Evolutionary conservation across 1,140 invertebrate species (phyloP).

Genomic region (Lucilia cuprina): DNA sequence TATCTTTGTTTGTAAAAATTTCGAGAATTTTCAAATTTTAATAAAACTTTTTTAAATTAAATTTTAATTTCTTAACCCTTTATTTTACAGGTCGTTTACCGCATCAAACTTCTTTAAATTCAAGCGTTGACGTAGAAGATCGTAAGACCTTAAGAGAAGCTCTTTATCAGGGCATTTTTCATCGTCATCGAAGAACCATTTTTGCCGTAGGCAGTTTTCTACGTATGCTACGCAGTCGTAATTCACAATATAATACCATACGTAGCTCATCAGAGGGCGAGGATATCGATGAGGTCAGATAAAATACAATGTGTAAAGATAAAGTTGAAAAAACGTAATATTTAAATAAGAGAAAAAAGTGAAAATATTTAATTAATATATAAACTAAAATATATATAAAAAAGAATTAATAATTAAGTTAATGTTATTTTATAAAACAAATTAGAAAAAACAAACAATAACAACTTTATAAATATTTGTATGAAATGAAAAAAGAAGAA

Average conservation of each 20-base stretch:
- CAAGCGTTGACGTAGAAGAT: slow-evolving; percentile 61
- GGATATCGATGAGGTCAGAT: slow-evolving; percentile 61
- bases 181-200: slow-evolving; percentile 79
- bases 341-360: neutral
- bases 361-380: slow-evolving; percentile 13
- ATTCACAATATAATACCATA: slow-evolving; percentile 82
- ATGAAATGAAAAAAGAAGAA: neutral
- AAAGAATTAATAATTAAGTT: neutral
- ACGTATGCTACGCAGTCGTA: slow-evolving; percentile 79
- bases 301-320: slow-evolving; percentile 43
- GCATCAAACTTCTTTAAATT: slow-evolving; percentile 61
- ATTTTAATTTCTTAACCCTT: neutral
- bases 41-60: neutral
- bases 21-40: too few relatives aligned
- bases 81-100: slow-evolving; percentile 56
- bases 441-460: neutral
- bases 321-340: slow-evolving; percentile 6
- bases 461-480: neutral
- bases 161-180: slow-evolving; percentile 81
- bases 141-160: slow-evolving; percentile 71
- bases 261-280: slow-evolving; percentile 63
- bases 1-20: too few relatives aligned
- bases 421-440: slow-evolving; percentile 21
- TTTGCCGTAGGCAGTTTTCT: slow-evolving; percentile 81
- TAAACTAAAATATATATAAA: neutral